Evolutionary conservation across 1,140 invertebrate species (phyloP).

Genomic region (Saccostrea glomerata): DNA sequence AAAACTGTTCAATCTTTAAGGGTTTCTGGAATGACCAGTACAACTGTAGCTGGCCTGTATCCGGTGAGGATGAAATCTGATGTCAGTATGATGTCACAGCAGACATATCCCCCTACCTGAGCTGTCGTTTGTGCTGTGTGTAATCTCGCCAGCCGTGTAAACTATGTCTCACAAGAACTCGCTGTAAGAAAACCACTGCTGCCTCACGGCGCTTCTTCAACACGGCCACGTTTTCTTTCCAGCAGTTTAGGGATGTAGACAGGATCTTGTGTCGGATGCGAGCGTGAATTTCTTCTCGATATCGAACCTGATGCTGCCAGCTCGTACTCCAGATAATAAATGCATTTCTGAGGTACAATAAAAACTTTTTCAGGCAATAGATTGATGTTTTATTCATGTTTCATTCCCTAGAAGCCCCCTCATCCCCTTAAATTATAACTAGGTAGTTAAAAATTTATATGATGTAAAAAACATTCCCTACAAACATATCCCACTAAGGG

Average conservation of each 20-base stretch:
- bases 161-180: conserved; percentile 48
- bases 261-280: conserved; percentile 50
- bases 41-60: background rate
- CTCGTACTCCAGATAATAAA: conserved; percentile 49
- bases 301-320: conserved; percentile 41
- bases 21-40: background rate
- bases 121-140: conserved; percentile 50
- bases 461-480: too few species aligned
- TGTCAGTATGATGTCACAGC: background rate
- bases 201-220: conserved; percentile 48
- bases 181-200: conserved; percentile 51
- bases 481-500: too few species aligned
- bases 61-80: background rate
- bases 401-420: background rate
- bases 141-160: conserved; percentile 45
- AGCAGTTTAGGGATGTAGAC: conserved; percentile 35
- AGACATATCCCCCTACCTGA: conserved; percentile 42
- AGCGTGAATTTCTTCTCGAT: conserved; percentile 44
- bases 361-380: background rate
- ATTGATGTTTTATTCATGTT: background rate
- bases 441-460: too few species aligned
- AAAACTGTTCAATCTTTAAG: background rate
- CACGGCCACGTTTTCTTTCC: conserved; percentile 48
- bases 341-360: conserved; percentile 44
- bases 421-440: background rate